Percentiles rank a stretch among this genome's conserved stretches.
Evolutionary conservation across 2,888 invertebrate genomes (phyloP).

Genomic region (Trachelus iudaicus): DNA sequence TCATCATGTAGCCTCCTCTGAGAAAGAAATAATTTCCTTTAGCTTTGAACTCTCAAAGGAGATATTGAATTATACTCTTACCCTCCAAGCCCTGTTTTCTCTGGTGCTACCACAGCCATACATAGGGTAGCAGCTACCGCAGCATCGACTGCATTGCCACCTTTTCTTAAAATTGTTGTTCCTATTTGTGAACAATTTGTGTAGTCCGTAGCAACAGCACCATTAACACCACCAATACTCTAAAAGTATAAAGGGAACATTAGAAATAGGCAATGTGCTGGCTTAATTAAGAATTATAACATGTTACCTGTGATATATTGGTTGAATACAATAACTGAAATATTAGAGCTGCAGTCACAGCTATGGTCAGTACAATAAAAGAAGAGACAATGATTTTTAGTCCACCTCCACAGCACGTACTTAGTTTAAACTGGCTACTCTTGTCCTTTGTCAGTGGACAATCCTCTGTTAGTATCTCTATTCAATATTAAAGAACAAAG

Average conservation of each 20-base stretch:
- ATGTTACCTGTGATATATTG: conserved; percentile 54
- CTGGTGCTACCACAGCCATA: conserved; percentile 78
- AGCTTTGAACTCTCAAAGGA: background rate
- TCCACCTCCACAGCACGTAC: conserved; percentile 67
- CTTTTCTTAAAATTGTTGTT: conserved; percentile 73
- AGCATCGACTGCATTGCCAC: conserved; percentile 83
- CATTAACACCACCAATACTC: conserved; percentile 66
- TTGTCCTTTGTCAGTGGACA: conserved; percentile 55
- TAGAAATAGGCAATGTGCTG: background rate
- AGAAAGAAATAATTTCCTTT: conserved; percentile 32
- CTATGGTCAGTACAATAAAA: conserved; percentile 74
- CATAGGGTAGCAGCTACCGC: conserved; percentile 80
- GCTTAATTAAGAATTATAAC: background rate
- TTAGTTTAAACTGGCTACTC: conserved; percentile 38
- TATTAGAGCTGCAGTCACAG: conserved; percentile 78
- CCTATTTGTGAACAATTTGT: conserved; percentile 79
- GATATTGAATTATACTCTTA: conserved; percentile 59
- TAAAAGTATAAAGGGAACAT: background rate
- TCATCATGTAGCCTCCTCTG: conserved; percentile 80
- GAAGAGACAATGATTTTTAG: conserved; percentile 75
- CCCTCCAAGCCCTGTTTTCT: conserved; percentile 83
- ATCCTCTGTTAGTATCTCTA: conserved; percentile 48
- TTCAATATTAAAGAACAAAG: background rate
- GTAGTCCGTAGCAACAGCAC: conserved; percentile 79
- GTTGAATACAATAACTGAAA: conserved; percentile 80